Conservation (phyloP, 2,797 vertebrate species). For the Fistularia tabacaria region DNA sequence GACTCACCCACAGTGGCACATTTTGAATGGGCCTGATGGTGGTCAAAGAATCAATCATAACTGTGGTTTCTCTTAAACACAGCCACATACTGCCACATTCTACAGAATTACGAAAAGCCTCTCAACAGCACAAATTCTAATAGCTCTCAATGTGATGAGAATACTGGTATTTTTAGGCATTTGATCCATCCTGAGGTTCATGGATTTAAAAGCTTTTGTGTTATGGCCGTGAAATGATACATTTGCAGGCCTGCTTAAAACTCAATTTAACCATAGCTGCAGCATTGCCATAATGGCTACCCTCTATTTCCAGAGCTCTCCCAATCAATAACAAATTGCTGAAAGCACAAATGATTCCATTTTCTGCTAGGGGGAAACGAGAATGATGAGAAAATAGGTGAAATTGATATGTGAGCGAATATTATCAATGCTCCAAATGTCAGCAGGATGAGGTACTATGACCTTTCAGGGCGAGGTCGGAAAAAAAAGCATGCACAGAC, state of each 20-base stretch:
- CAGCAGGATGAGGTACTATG: conserved; percentile 73
- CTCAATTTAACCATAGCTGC: conserved; percentile 81
- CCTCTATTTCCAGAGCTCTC: conserved; percentile 80
- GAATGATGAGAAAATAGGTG: conserved; percentile 84
- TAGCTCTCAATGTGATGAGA: conserved; percentile 68
- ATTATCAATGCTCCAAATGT: conserved; percentile 81
- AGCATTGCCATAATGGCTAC: conserved; percentile 80
- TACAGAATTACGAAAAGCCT: conserved; percentile 64
- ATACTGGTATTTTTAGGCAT: conserved; percentile 75
- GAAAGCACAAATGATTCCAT: conserved; percentile 86
- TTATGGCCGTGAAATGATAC: conserved; percentile 79
- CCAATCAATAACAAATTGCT: conserved; percentile 86
- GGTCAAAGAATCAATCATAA: conserved; percentile 64
- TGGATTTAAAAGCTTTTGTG: conserved; percentile 78
- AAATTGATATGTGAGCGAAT: conserved; percentile 85
- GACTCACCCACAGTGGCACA: conserved; percentile 50
- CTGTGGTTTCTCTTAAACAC: conserved; percentile 59
- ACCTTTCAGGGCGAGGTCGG: conserved; percentile 64
- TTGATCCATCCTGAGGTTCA: conserved; percentile 75
- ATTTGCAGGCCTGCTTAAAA: conserved; percentile 83
- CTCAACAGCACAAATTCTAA: conserved; percentile 64
- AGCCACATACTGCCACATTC: conserved; percentile 68
- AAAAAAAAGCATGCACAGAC: conserved; percentile 22
- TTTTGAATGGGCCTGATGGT: conserved; percentile 37
- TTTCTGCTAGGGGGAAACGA: conserved; percentile 79